Evolutionary conservation across 2,888 invertebrate species (phyloP).

Genomic region (Sarcophaga caerulescens): DNA sequence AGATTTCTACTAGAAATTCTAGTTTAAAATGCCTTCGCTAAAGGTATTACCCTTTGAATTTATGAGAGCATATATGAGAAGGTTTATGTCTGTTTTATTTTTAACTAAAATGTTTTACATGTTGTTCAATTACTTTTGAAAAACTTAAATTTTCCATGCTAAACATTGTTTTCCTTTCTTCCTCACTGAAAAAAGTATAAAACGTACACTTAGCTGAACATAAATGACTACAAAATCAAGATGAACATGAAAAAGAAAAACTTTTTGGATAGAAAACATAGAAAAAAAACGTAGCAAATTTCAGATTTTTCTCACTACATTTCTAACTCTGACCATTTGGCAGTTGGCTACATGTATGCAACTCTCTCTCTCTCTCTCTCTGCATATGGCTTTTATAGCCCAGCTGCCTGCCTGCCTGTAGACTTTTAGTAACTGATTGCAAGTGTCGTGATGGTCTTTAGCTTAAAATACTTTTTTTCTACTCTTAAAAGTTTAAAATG

Average conservation of each 20-base stretch:
- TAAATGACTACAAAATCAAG: constrained; percentile 21
- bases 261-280: too few relatives aligned
- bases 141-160: constrained; percentile 58
- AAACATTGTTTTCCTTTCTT: constrained; percentile 14
- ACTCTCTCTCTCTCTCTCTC: too few relatives aligned
- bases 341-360: too few relatives aligned
- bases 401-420: too few relatives aligned
- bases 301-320: too few relatives aligned
- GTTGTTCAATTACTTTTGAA: constrained; percentile 63
- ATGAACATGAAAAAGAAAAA: background rate
- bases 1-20: background rate
- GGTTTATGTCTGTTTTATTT: background rate
- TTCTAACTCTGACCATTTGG: too few relatives aligned
- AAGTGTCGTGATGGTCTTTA: background rate
- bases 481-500: background rate
- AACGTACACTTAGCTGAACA: background rate
- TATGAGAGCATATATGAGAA: background rate
- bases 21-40: background rate
- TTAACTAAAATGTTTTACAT: constrained; percentile 51
- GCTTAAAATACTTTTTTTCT: constrained; percentile 12
- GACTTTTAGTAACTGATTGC: too few relatives aligned
- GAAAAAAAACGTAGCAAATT: too few relatives aligned
- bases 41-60: background rate
- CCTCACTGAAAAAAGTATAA: background rate
- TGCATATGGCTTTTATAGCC: too few relatives aligned